Percentiles rank a stretch among this genome's conserved stretches.
phyloP scores from a whole-genome alignment of 2,113 vertebrate genomes.

The Xyliphius kryptos region DNA sequence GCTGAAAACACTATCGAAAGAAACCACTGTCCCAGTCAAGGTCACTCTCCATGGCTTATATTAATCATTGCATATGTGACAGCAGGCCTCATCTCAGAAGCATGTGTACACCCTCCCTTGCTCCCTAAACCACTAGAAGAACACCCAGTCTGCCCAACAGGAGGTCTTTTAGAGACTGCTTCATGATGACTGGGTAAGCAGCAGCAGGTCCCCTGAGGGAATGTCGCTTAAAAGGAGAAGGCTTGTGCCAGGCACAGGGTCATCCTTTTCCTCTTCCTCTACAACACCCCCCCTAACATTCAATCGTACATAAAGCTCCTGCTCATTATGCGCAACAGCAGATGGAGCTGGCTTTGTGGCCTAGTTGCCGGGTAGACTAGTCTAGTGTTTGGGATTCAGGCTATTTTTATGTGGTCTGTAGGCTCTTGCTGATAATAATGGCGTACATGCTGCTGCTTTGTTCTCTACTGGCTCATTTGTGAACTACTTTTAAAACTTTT shows the following conservation, averaged over 20 bases:
- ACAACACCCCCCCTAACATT: too few species aligned
- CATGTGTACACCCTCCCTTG: slow-evolving; percentile 19
- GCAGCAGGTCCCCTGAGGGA: slow-evolving; percentile 42
- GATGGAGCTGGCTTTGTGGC: slow-evolving; percentile 53
- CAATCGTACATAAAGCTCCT: slow-evolving; percentile 24
- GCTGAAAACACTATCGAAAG: too few species aligned
- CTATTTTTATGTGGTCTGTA: too few species aligned
- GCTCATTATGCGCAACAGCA: slow-evolving; percentile 58
- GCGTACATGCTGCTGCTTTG: too few species aligned
- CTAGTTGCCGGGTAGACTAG: slow-evolving; percentile 55
- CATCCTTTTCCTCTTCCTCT: slow-evolving; percentile 29
- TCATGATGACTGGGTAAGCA: slow-evolving; percentile 18
- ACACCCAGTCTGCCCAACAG: slow-evolving; percentile 19
- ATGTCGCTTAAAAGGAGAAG: slow-evolving; percentile 51
- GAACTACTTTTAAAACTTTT: too few species aligned
- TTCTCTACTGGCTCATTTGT: too few species aligned
- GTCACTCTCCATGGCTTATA: too few species aligned
- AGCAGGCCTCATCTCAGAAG: slow-evolving; percentile 28
- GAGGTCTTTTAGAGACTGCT: slow-evolving; percentile 31
- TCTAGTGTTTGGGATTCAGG: too few species aligned
- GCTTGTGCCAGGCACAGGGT: slow-evolving; percentile 57
- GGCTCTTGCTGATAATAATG: too few species aligned
- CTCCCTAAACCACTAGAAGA: slow-evolving; percentile 17
- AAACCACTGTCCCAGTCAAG: too few species aligned
- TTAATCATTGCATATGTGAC: slow-evolving; percentile 24